A percentile compares a stretch with the other conserved stretches of the same genome.
These are phyloP conservation scores for Aporrectodea caliginosa DNA, from an alignment of 1,140 invertebrate species.

Conservation along the genomic window DNA sequence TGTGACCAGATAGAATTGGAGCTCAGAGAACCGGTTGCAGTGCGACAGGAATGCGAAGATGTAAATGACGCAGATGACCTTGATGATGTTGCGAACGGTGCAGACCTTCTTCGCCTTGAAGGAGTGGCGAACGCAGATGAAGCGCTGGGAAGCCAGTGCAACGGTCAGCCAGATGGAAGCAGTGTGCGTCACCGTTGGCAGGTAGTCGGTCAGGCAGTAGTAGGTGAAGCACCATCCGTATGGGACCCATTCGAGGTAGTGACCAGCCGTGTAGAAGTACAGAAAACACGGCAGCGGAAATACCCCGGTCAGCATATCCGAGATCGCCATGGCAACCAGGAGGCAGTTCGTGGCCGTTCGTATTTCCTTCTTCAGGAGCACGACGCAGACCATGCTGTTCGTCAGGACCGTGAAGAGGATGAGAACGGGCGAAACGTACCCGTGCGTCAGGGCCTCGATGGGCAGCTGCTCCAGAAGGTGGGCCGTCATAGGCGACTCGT, in stretches of 20 bases:
- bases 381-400: conserved; percentile 69
- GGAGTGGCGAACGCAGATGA: conserved; percentile 90
- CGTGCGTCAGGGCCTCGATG: neutral
- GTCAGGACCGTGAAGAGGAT: conserved; percentile 76
- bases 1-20: conserved; percentile 53
- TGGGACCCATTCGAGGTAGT: neutral
- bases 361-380: conserved; percentile 69
- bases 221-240: conserved; percentile 24
- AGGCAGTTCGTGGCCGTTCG: conserved; percentile 70
- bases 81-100: conserved; percentile 71
- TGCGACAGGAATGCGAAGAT: conserved; percentile 74
- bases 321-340: conserved; percentile 68
- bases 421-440: conserved; percentile 68
- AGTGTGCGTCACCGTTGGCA: conserved; percentile 55
- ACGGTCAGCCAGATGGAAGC: conserved; percentile 90
- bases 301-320: conserved; percentile 71
- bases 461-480: too few species aligned
- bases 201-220: conserved; percentile 48
- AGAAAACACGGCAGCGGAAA: conserved; percentile 66
- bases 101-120: conserved; percentile 78
- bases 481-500: too few species aligned
- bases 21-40: conserved; percentile 72
- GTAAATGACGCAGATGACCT: conserved; percentile 71
- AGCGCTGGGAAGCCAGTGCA: conserved; percentile 90
- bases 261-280: conserved; percentile 8